phyloP scores from a whole-genome alignment of 2,888 invertebrate species.

The Aspidapion aeneum region DNA sequence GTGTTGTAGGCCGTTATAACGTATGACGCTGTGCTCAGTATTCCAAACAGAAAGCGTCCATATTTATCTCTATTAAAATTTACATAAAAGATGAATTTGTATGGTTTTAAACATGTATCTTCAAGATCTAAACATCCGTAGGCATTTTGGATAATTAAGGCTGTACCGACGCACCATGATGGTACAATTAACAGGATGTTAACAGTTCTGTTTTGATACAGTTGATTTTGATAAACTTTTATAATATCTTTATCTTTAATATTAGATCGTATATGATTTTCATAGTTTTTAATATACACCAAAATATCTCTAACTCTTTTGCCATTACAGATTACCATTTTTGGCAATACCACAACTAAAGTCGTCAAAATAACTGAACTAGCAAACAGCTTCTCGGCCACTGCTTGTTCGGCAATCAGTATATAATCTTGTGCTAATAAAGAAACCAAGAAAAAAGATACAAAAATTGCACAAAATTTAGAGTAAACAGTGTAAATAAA shows the following conservation, averaged over 20 bases:
- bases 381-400: neutral
- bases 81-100: neutral
- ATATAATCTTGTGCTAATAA: neutral
- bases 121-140: neutral
- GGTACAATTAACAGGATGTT: neutral
- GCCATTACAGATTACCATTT: neutral
- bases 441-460: neutral
- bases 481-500: neutral
- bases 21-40: neutral
- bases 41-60: neutral
- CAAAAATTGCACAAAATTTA: neutral
- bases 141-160: neutral
- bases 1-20: neutral
- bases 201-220: neutral
- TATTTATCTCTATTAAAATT: neutral
- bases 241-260: neutral
- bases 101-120: neutral
- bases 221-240: neutral
- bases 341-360: no score
- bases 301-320: neutral
- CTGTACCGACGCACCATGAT: neutral
- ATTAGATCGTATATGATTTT: neutral
- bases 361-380: neutral
- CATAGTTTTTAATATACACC: neutral
- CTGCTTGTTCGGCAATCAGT: neutral